These are phyloP conservation scores for Apodemus agrarius DNA, from an alignment of 2,797 vertebrate species.

Conservation along the genomic window DNA sequence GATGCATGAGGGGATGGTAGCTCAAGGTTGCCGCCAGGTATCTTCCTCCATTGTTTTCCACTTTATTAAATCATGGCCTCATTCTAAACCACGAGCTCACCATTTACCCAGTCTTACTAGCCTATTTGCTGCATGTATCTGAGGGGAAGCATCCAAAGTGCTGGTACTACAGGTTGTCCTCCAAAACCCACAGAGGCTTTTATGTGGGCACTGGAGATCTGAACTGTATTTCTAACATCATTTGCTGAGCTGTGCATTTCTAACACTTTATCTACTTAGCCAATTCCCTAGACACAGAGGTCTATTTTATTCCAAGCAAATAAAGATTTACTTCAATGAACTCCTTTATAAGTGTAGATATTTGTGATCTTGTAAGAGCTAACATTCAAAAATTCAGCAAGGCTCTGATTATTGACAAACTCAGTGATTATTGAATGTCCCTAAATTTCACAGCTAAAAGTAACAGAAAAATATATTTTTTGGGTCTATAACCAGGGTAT, in stretches of 20 bases:
- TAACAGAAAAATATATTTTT: not conserved
- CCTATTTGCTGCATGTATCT: too few relatives aligned
- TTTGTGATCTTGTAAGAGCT: not conserved
- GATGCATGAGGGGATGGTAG: not conserved
- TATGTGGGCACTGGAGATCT: not conserved
- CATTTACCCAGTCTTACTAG: not conserved
- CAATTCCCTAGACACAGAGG: not conserved
- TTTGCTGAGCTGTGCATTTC: not conserved
- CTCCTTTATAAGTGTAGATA: not conserved
- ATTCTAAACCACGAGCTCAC: not conserved
- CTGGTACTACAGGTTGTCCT: not conserved
- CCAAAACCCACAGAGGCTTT: not conserved
- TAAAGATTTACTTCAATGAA: not conserved
- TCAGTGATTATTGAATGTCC: not conserved
- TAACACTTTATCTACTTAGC: not conserved
- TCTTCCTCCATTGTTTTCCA: not conserved
- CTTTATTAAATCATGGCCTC: not conserved
- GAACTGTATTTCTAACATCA: not conserved
- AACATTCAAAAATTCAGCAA: not conserved
- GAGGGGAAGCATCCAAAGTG: not conserved
- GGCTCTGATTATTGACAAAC: not conserved
- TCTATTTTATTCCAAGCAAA: not conserved
- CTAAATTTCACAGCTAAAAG: not conserved
- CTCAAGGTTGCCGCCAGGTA: too few relatives aligned
- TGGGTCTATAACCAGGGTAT: not conserved